phyloP scores from a whole-genome alignment of 2,888 invertebrate genomes.

The Cyrtodaria siliqua region DNA sequence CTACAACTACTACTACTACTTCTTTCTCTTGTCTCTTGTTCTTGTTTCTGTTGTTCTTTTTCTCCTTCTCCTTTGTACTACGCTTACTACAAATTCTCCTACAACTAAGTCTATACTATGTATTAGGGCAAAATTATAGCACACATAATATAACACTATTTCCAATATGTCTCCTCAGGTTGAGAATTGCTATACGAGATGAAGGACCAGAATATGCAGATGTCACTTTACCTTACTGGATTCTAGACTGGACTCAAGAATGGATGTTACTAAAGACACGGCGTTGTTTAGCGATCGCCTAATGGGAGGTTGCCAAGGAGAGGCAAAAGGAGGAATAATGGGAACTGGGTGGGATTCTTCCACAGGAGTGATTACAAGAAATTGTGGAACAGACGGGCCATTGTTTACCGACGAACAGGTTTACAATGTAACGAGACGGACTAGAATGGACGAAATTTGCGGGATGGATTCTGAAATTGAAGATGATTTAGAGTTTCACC shows the following conservation, averaged over 20 bases:
- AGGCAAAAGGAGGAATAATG: constrained; percentile 71
- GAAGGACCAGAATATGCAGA: constrained; percentile 67
- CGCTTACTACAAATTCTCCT: too few species aligned
- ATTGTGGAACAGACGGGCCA: constrained; percentile 70
- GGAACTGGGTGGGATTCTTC: constrained; percentile 66
- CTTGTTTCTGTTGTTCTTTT: too few species aligned
- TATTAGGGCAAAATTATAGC: too few species aligned
- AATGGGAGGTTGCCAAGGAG: constrained; percentile 70
- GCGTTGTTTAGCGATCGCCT: constrained; percentile 70
- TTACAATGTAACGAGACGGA: constrained; percentile 51
- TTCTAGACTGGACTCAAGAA: constrained; percentile 67
- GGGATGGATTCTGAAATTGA: constrained; percentile 63
- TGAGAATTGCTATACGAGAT: constrained; percentile 73
- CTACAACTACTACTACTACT: too few species aligned
- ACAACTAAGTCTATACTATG: too few species aligned
- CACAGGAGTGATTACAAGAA: constrained; percentile 67
- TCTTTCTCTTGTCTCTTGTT: too few species aligned
- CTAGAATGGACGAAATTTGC: constrained; percentile 56
- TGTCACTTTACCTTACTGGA: constrained; percentile 78
- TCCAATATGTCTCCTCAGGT: constrained; percentile 51
- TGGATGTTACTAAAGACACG: constrained; percentile 66
- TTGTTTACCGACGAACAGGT: constrained; percentile 64
- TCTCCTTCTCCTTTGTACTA: too few species aligned
- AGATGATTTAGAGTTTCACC: constrained; percentile 70
- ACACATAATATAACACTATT: too few species aligned